A percentile compares a stretch with the other conserved stretches of the same genome.
These are phyloP conservation scores for Masnerella sp. DNA, from an alignment of 2,888 invertebrate species.

Conservation along the genomic window DNA sequence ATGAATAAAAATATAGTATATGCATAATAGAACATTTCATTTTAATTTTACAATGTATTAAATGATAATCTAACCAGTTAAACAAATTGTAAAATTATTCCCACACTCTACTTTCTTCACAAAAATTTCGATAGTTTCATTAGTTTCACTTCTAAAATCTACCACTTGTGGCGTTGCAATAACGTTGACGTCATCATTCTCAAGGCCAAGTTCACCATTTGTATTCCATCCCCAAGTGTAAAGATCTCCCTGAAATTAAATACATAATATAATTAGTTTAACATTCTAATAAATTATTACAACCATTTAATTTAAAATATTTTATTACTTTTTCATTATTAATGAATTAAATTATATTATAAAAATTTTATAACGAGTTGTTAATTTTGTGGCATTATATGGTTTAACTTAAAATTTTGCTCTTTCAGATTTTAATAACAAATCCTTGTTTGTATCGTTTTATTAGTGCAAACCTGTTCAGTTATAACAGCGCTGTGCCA, in stretches of 20 bases:
- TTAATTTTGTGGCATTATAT: too few species aligned
- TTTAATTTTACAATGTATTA: conserved; percentile 16
- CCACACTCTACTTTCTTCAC: conserved; percentile 84
- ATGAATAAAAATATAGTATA: conserved; percentile 54
- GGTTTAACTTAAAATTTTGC: neutral
- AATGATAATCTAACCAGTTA: conserved; percentile 78
- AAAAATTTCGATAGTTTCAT: conserved; percentile 69
- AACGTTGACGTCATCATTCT: conserved; percentile 75
- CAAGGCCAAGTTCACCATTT: conserved; percentile 89
- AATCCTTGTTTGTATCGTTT: neutral
- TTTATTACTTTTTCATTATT: too few species aligned
- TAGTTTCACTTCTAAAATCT: conserved; percentile 74
- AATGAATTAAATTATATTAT: too few species aligned
- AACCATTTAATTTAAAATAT: too few species aligned
- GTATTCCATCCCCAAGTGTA: conserved; percentile 96
- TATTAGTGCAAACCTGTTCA: conserved; percentile 77
- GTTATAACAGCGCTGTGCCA: conserved; percentile 93
- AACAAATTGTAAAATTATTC: conserved; percentile 85
- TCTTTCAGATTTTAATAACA: neutral
- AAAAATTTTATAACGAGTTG: too few species aligned
- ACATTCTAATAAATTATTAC: too few species aligned
- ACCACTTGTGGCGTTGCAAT: conserved; percentile 79
- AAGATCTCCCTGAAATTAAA: conserved; percentile 86
- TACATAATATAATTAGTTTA: too few species aligned
- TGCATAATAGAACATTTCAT: neutral